phyloP scores from a whole-genome alignment of 2,797 vertebrate genomes.

The Bryconaethiops microstoma region DNA sequence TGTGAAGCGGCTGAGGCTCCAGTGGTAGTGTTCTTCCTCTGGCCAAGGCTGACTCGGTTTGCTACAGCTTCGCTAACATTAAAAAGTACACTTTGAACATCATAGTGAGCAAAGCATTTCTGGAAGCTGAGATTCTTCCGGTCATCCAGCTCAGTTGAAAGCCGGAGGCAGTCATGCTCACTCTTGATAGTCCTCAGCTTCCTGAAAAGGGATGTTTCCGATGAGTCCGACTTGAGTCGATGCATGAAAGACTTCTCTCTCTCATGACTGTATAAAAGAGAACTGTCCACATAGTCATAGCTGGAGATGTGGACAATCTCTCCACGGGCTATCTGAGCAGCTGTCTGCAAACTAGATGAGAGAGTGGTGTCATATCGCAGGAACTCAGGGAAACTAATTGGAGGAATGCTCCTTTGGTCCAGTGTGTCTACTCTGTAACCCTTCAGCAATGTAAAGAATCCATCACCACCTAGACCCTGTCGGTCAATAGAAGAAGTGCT shows the following conservation, averaged over 20 bases:
- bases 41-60: slow-evolving; percentile 83
- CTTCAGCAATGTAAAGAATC: slow-evolving; percentile 90
- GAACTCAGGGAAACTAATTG: slow-evolving; percentile 86
- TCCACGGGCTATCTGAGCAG: slow-evolving; percentile 90
- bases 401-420: slow-evolving; percentile 82
- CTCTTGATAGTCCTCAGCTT: slow-evolving; percentile 90
- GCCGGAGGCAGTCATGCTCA: slow-evolving; percentile 87
- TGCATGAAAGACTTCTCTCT: slow-evolving; percentile 89
- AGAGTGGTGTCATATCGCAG: slow-evolving; percentile 84
- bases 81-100: slow-evolving; percentile 96
- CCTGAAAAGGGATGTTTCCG: slow-evolving; percentile 90
- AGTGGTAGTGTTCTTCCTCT: slow-evolving; percentile 94
- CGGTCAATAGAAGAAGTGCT: slow-evolving; percentile 97
- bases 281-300: slow-evolving; percentile 87
- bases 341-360: slow-evolving; percentile 93
- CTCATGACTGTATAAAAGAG: slow-evolving; percentile 82
- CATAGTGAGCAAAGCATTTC: slow-evolving; percentile 96
- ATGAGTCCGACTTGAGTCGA: slow-evolving; percentile 86
- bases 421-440: slow-evolving; percentile 85
- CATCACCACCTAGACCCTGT: slow-evolving; percentile 88
- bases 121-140: slow-evolving; percentile 87
- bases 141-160: slow-evolving; percentile 85
- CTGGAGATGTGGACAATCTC: slow-evolving; percentile 90
- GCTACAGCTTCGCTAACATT: slow-evolving; percentile 94
- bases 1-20: slow-evolving; percentile 94